phyloP scores from a whole-genome alignment of 1,140 invertebrate genomes.

The Zeugodacus cucurbitae region DNA sequence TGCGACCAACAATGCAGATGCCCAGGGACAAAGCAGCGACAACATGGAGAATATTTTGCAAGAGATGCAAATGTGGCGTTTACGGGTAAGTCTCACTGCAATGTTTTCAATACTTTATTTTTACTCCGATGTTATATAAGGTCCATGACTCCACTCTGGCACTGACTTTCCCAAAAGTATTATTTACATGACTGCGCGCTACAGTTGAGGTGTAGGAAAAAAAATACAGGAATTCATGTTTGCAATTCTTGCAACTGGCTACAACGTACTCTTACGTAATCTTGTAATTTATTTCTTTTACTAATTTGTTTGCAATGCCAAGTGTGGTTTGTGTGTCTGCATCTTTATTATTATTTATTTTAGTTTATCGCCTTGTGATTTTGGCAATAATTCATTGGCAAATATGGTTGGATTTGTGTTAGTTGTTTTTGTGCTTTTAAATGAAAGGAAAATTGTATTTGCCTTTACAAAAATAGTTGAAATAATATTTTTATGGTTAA shows the following conservation, averaged over 20 bases:
- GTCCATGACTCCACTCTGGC: neutral
- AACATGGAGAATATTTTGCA: slow-evolving; percentile 46
- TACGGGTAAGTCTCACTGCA: slow-evolving; percentile 42
- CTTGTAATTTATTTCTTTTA: neutral
- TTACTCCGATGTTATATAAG: neutral
- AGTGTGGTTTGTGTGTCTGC: neutral
- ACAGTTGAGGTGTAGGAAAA: neutral
- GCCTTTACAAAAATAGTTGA: too few species aligned
- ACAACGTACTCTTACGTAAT: neutral
- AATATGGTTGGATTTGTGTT: neutral
- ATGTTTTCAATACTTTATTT: neutral
- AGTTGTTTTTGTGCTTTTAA: too few species aligned
- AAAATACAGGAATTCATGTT: neutral
- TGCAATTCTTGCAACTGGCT: neutral
- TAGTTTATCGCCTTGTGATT: neutral
- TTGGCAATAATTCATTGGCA: neutral
- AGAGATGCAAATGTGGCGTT: slow-evolving; percentile 45
- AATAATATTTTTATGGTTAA: too few species aligned
- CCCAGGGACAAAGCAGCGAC: slow-evolving; percentile 35
- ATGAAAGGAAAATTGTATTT: too few species aligned
- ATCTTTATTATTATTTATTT: neutral
- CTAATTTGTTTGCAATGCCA: neutral
- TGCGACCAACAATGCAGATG: neutral
- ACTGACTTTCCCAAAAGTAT: neutral
- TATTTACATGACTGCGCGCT: neutral